Evolutionary conservation across 2,797 vertebrate genomes (phyloP), one percentile per base, ranked within the genome.

Genomic region (Clarias platycephalus): DNA sequence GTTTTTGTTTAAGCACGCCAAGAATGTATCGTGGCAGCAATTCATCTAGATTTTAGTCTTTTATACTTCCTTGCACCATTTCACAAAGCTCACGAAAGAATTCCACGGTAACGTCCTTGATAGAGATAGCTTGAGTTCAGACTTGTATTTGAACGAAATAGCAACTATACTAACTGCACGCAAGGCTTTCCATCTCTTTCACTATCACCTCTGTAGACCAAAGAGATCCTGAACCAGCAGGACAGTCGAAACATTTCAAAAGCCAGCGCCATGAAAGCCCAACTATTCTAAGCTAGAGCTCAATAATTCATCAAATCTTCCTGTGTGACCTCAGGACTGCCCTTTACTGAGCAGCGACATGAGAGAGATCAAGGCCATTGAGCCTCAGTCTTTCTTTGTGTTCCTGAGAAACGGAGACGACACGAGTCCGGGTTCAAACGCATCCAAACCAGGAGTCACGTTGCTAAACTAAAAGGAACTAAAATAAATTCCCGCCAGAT

Each of bases 221-320:
- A 6, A 31, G 5, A 40, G 22, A 31, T 28, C 58, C 84, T n/a
- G 37, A 40, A 31, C 24, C 28, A 76, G 84, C 80, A 81, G 76
- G 34, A 86, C 72, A 82, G n/a, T 60, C 62, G 68, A 82, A 85
- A 80, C 2, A 76, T 85, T 89, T 92, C 86, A 92, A 91, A 91
- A 85, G 86, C 83, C 87, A 75, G 84, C 84, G n/a, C 85, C 89
- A 91, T 90, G 77, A 91, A 85, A 86, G 85, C 84, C 26, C 44
- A 84, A 84, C 86, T 87, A 89, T 88, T 88, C 85, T 53, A 44
- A 80, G 88, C 80, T 70, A 67, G 83, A 63, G 85, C 89, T 93
- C 87, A 89, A 91, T 92, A 87, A 86, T 93, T 87, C 70, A 90
- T 93, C 89, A 86, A 55, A 89, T 77, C 76, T 55, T 77, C 64